Evolutionary conservation across 1,140 invertebrate species (phyloP).

Genomic region (Brachionus koreanus): DNA sequence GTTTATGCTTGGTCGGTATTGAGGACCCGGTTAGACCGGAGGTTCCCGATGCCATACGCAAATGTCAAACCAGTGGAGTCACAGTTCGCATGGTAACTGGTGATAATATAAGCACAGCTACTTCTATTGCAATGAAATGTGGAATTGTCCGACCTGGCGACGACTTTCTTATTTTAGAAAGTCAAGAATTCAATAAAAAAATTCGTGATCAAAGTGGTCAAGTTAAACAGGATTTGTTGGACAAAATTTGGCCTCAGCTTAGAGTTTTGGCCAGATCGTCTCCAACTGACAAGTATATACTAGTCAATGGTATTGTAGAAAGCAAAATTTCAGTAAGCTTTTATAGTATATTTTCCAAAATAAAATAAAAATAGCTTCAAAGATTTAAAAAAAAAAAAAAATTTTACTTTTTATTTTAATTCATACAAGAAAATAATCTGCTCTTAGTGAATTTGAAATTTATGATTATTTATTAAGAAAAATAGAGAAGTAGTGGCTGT

Average conservation of each 20-base stretch:
- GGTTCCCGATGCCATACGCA: slow-evolving; percentile 33
- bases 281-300: slow-evolving; percentile 49
- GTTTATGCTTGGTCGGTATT: slow-evolving; percentile 53
- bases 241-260: slow-evolving; percentile 47
- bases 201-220: slow-evolving; percentile 33
- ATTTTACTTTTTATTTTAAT: too few relatives aligned
- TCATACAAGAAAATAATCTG: too few relatives aligned
- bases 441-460: too few relatives aligned
- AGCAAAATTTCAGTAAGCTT: slow-evolving; percentile 63
- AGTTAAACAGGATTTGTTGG: slow-evolving; percentile 20
- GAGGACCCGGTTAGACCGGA: slow-evolving; percentile 50
- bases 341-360: too few relatives aligned
- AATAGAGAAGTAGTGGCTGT: slow-evolving; percentile 50
- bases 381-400: too few relatives aligned
- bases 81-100: slow-evolving; percentile 42
- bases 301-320: slow-evolving; percentile 50
- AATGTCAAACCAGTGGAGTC: slow-evolving; percentile 42
- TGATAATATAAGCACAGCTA: slow-evolving; percentile 44
- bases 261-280: slow-evolving; percentile 49
- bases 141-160: slow-evolving; percentile 27
- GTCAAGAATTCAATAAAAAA: slow-evolving; percentile 47
- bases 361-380: too few relatives aligned
- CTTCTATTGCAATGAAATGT: slow-evolving; percentile 43
- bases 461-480: background rate
- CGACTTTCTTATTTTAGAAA: slow-evolving; percentile 45